A percentile compares a stretch with the other conserved stretches of the same genome.
phyloP scores from a whole-genome alignment of 1,140 invertebrate genomes.

The Battus philenor region DNA sequence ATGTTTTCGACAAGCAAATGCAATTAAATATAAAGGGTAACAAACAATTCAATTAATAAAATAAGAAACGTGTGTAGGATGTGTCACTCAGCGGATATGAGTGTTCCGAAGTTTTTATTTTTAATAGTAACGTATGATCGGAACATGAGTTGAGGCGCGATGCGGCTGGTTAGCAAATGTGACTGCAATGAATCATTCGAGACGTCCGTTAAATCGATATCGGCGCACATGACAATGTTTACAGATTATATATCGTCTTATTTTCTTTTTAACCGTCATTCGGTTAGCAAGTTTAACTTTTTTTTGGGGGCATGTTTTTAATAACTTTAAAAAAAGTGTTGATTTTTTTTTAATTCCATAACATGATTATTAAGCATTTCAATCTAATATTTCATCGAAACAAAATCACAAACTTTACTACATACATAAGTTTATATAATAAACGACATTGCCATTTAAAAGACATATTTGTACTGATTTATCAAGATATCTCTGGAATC shows the following conservation, averaged over 20 bases:
- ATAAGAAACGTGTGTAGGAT: not conserved
- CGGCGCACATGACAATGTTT: not conserved
- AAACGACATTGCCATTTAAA: too few species aligned
- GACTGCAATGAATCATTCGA: constrained; percentile 3
- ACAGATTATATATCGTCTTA: not conserved
- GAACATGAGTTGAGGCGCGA: not conserved
- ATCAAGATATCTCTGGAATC: too few species aligned
- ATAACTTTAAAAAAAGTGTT: too few species aligned
- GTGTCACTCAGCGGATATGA: constrained; percentile 6
- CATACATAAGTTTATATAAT: too few species aligned
- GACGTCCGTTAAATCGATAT: not conserved
- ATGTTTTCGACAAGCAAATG: too few species aligned
- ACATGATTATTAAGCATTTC: too few species aligned
- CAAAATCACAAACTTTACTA: too few species aligned
- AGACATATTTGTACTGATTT: too few species aligned
- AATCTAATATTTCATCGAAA: too few species aligned
- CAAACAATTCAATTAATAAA: too few species aligned
- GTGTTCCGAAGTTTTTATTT: not conserved
- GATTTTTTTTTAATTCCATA: not conserved
- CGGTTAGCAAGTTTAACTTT: not conserved
- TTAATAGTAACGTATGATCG: too few species aligned
- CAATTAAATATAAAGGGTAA: too few species aligned
- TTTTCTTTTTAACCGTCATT: not conserved
- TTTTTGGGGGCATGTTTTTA: not conserved
- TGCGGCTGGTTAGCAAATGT: constrained; percentile 10